Evolutionary conservation across 2,888 invertebrate genomes (phyloP).

Genomic region (Clanis bilineata): DNA sequence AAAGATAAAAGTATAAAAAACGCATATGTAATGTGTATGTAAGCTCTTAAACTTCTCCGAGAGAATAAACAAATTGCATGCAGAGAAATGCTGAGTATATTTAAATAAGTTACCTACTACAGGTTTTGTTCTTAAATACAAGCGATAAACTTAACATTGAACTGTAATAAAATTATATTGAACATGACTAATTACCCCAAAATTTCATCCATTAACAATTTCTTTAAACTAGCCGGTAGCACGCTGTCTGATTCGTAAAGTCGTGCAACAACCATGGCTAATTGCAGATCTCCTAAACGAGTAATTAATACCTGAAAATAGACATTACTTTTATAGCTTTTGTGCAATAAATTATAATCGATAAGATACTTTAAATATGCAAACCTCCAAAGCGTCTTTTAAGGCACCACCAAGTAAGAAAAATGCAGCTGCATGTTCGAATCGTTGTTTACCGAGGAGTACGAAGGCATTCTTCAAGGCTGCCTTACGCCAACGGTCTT

Average conservation of each 20-base stretch:
- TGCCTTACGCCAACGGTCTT: constrained; percentile 98
- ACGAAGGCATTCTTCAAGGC: constrained; percentile 99
- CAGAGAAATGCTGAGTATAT: too few relatives aligned
- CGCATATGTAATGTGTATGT: background rate
- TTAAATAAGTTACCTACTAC: too few relatives aligned
- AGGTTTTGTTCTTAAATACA: too few relatives aligned
- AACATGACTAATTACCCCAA: constrained; percentile 75
- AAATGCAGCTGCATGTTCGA: constrained; percentile 99
- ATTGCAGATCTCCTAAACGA: constrained; percentile 96
- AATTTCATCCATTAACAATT: constrained; percentile 90
- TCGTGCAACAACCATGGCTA: constrained; percentile 96
- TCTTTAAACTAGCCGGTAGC: constrained; percentile 86
- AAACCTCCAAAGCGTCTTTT: constrained; percentile 96
- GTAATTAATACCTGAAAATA: constrained; percentile 88
- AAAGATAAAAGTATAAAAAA: background rate
- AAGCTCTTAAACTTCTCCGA: too few relatives aligned
- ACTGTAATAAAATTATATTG: too few relatives aligned
- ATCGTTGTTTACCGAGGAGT: constrained; percentile 96
- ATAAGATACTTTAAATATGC: constrained; percentile 5
- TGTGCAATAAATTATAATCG: background rate
- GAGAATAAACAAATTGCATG: too few relatives aligned
- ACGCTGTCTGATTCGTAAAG: constrained; percentile 93
- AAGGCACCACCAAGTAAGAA: constrained; percentile 97
- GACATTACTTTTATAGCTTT: constrained; percentile 3
- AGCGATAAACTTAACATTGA: too few relatives aligned